Evolutionary conservation across 1,140 invertebrate genomes (phyloP), one percentile per base, ranked within the genome.

Genomic region (Drosophila parabipectinata): DNA sequence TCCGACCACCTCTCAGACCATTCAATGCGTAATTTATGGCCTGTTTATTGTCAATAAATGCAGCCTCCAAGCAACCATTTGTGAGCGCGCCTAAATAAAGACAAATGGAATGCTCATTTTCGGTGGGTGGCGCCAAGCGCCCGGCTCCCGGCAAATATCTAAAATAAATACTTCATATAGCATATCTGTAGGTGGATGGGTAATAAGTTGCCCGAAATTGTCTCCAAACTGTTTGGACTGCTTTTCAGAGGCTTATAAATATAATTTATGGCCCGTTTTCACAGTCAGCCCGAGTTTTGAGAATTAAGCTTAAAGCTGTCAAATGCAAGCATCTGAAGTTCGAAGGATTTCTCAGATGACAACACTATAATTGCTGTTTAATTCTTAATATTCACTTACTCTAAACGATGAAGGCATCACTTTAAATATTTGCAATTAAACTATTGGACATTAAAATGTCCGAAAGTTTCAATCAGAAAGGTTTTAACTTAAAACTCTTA

Each of bases 1-100:
- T 9, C 9, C 21, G 30, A n/a, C 54, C 28, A 7, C 32, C 28
- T 28, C 53, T 14, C 39, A 44, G 34, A 26, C 48, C 54, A 50
- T 75, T 53, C 61, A 57, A 72, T 75, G 52, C 53, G 68, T 81
- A 81, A 85, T 85, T 85, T 85, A 85, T 85, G 77, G 67, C 77
- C 82, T 85, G 83, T 85, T 85, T 85, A 85, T 85, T 81, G 81
- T 87, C 81, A 87, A 85, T 85, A 85, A 85, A 85, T 85, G 82
- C 81, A 87, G 81, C 81, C 81, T 85, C 81, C 59, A 62, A 85
- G 82, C 82, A 79, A 80, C 81, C 81, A 87, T 85, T 85, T 74
- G 63, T 71, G 77, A 69, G 60, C 48, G 55, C 72, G 81, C 59
- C 81, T 72, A 85, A 85, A 85, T 85, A 85, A 85, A 85, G 81